Conservation (phyloP, 2,113 vertebrate genomes). For the Sinocyclocheilus maitianheensis region DNA sequence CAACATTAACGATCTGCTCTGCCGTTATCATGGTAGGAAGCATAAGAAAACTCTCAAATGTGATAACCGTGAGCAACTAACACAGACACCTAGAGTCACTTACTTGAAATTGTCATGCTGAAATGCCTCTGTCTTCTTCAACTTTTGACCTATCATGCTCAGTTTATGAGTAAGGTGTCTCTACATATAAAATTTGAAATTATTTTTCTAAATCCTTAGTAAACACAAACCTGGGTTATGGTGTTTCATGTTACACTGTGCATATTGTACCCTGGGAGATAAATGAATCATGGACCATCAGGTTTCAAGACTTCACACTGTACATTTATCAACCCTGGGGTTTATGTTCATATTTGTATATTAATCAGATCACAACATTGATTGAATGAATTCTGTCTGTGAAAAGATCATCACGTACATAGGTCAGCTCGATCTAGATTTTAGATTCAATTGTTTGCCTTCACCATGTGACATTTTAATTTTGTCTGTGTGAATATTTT, state of each 20-base stretch:
- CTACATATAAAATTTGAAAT: background rate
- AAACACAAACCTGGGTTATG: too few relatives aligned
- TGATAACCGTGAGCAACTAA: background rate
- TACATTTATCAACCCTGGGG: too few relatives aligned
- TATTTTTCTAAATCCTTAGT: too few relatives aligned
- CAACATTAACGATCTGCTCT: background rate
- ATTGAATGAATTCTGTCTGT: background rate
- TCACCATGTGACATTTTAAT: background rate
- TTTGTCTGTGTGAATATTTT: background rate
- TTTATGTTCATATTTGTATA: background rate
- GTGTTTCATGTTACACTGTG: too few relatives aligned
- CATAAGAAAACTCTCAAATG: background rate
- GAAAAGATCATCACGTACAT: background rate
- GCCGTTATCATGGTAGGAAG: conserved; percentile 9
- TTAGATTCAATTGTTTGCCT: background rate
- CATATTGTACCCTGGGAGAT: too few relatives aligned
- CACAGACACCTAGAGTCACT: background rate
- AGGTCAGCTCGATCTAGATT: background rate
- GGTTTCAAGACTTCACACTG: too few relatives aligned
- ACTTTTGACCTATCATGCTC: background rate
- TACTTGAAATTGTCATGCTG: too few relatives aligned
- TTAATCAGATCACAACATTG: background rate
- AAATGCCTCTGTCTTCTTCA: background rate
- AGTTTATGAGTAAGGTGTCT: background rate
- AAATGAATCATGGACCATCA: too few relatives aligned